Percentiles rank a stretch among this genome's conserved stretches.
These are phyloP conservation scores for Struthio camelus DNA, from an alignment of 2,113 vertebrate species.

Conservation along the genomic window DNA sequence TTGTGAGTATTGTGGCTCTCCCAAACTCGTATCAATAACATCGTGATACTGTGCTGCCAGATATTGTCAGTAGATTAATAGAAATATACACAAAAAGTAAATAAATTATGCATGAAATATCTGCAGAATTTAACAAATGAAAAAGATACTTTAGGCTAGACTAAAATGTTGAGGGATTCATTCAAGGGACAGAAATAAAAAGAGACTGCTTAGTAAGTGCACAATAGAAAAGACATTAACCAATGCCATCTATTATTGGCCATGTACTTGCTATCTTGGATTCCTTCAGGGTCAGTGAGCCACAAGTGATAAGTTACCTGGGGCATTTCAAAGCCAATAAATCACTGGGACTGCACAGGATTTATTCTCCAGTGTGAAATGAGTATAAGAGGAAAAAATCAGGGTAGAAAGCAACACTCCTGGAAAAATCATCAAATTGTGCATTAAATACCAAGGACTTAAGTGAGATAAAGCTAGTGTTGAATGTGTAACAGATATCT, in stretches of 20 bases:
- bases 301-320: constrained; percentile 35
- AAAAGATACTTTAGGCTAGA: not conserved
- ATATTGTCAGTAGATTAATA: not conserved
- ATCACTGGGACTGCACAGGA: not conserved
- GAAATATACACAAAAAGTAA: not conserved
- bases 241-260: not conserved
- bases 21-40: not conserved
- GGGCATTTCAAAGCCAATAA: constrained; percentile 29
- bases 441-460: not conserved
- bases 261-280: constrained; percentile 30
- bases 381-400: not conserved
- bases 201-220: not conserved
- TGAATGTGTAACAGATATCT: not conserved
- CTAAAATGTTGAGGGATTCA: not conserved
- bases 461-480: not conserved
- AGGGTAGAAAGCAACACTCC: not conserved
- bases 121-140: not conserved
- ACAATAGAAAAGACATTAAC: not conserved
- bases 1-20: not conserved
- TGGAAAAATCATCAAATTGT: not conserved
- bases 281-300: constrained; percentile 19
- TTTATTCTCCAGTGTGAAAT: constrained; percentile 28
- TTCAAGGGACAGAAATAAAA: not conserved
- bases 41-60: not conserved
- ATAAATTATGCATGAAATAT: not conserved